Evolutionary conservation across 1,140 invertebrate genomes (phyloP).

Genomic region (Macrostomum lignano): DNA sequence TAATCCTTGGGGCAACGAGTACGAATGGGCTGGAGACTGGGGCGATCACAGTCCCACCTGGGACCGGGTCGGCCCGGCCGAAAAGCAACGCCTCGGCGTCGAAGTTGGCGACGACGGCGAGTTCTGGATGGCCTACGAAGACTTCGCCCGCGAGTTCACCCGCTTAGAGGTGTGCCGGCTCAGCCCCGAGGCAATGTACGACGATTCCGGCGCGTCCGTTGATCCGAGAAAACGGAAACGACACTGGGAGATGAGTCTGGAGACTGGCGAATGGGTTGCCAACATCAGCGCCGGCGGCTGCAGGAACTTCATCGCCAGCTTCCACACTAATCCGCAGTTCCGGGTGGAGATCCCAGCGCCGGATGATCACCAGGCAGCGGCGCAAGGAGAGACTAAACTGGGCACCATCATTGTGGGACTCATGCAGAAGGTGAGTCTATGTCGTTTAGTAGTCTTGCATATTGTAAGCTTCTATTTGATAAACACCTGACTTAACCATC

Average conservation of each 20-base stretch:
- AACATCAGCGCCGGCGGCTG: constrained; percentile 78
- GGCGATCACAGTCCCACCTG: constrained; percentile 4
- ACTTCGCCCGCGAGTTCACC: constrained; percentile 8
- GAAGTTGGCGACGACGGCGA: constrained; percentile 17
- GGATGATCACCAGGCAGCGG: constrained; percentile 35
- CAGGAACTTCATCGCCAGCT: constrained; percentile 70
- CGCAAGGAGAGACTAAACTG: constrained; percentile 2
- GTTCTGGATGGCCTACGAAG: constrained; percentile 18
- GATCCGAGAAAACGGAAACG: constrained; percentile 16
- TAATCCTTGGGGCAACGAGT: constrained; percentile 27
- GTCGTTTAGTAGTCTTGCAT: no score
- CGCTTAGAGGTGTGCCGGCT: constrained; percentile 78
- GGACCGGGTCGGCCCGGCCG: not conserved
- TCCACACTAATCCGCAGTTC: constrained; percentile 83
- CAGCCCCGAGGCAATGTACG: constrained; percentile 63
- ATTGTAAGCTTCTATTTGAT: no score
- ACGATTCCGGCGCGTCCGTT: constrained; percentile 42
- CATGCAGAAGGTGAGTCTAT: constrained; percentile 11
- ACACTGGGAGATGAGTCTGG: constrained; percentile 65
- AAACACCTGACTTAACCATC: no score
- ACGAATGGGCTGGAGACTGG: constrained; percentile 9
- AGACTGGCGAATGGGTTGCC: constrained; percentile 65
- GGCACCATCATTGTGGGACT: constrained; percentile 9
- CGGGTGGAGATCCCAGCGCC: constrained; percentile 53
- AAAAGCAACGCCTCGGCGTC: not conserved